Conservation (phyloP, 2,888 invertebrate genomes). For the Cheilosia soror region DNA sequence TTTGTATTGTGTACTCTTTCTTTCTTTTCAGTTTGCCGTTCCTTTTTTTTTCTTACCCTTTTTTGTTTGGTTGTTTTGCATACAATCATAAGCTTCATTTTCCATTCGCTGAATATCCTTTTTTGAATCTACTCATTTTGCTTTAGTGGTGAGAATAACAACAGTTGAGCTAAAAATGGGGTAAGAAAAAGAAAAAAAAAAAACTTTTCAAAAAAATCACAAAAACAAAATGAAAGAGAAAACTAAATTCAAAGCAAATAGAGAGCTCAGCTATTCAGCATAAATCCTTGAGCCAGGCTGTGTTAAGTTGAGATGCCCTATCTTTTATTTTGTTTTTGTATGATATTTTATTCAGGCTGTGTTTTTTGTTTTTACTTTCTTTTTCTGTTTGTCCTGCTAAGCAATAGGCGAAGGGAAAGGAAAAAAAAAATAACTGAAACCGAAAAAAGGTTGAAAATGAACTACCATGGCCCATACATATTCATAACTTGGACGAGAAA, state of each 20-base stretch:
- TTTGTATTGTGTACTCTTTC: conserved; percentile 39
- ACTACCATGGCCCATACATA: conserved; percentile 55
- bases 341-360: conserved; percentile 9
- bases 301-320: conserved; percentile 67
- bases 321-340: conserved; percentile 47
- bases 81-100: conserved; percentile 69
- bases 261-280: conserved; percentile 72
- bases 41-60: conserved; percentile 18
- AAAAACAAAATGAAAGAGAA: conserved; percentile 22
- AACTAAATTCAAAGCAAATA: conserved; percentile 65
- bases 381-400: conserved; percentile 50
- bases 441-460: conserved; percentile 12
- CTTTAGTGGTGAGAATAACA: conserved; percentile 64
- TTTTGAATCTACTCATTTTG: conserved; percentile 49
- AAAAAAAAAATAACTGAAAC: conserved; percentile 19
- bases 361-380: conserved; percentile 25
- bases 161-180: conserved; percentile 42
- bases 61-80: conserved; percentile 30
- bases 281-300: conserved; percentile 71
- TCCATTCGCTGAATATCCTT: conserved; percentile 63
- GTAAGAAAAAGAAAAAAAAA: conserved; percentile 17
- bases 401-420: conserved; percentile 29
- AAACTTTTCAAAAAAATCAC: conserved; percentile 9
- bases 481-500: conserved; percentile 65
- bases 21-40: conserved; percentile 20